phyloP scores from a whole-genome alignment of 2,113 vertebrate species.

The Muntiacus muntjak region DNA sequence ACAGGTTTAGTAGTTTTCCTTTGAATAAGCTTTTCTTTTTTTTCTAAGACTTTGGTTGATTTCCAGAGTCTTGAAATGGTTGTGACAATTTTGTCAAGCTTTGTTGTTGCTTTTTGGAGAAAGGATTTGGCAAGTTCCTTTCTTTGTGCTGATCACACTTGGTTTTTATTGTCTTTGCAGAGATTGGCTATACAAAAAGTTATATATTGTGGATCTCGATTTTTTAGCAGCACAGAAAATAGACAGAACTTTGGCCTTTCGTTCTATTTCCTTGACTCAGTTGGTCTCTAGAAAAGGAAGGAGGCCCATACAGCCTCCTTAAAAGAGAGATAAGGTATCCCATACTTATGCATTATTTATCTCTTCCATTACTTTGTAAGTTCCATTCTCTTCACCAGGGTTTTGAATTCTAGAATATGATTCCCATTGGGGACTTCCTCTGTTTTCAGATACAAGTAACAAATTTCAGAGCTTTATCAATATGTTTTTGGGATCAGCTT shows the following conservation, averaged over 20 bases:
- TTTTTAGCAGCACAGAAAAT: neutral
- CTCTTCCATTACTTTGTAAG: neutral
- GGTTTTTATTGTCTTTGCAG: neutral
- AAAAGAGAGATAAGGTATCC: neutral
- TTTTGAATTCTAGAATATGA: neutral
- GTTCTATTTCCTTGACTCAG: neutral
- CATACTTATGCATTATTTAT: neutral
- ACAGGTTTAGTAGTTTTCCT: neutral
- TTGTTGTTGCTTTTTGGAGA: neutral
- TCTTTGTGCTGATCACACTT: neutral
- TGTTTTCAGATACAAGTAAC: neutral
- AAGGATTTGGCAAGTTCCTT: neutral
- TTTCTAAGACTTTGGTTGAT: neutral
- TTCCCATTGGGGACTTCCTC: neutral
- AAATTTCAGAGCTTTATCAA: neutral
- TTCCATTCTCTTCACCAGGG: neutral
- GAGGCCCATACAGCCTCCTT: rapidly evolving
- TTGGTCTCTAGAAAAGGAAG: neutral
- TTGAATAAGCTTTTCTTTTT: neutral
- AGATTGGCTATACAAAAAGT: neutral
- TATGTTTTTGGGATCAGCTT: neutral
- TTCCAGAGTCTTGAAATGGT: neutral
- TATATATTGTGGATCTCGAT: neutral
- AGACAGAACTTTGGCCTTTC: neutral
- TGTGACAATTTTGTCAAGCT: neutral